These are phyloP conservation scores for Rotaria sp. DNA, from an alignment of 2,888 invertebrate genomes.

Conservation along the genomic window DNA sequence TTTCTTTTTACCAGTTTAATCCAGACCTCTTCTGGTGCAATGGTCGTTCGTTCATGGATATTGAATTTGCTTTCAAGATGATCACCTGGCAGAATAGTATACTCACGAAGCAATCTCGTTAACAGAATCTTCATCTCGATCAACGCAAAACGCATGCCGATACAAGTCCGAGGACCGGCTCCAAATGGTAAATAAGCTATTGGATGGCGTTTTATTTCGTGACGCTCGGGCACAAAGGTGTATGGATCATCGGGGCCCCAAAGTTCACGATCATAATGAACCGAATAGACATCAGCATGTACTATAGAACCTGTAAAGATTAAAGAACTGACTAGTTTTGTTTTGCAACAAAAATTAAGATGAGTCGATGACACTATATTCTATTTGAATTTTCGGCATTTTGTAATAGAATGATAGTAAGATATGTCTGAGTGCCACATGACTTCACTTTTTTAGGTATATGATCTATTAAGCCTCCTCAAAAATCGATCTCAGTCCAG, in stretches of 20 bases:
- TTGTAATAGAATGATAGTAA: too few species aligned
- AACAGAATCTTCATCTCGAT: constrained; percentile 25
- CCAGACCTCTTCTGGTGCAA: not conserved
- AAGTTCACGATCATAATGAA: not conserved
- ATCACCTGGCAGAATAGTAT: not conserved
- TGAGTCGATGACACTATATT: too few species aligned
- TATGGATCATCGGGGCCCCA: not conserved
- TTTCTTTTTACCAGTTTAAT: not conserved
- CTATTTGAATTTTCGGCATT: too few species aligned
- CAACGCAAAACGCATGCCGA: constrained; percentile 20
- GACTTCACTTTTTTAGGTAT: too few species aligned
- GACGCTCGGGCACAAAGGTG: not conserved
- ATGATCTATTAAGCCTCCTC: too few species aligned
- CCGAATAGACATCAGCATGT: not conserved
- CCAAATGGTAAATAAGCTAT: constrained; percentile 34
- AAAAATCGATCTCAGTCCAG: too few species aligned
- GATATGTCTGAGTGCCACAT: too few species aligned
- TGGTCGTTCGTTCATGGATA: not conserved
- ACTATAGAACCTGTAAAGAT: not conserved
- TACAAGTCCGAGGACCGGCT: constrained; percentile 24
- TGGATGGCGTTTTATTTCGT: not conserved
- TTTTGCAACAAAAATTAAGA: not conserved
- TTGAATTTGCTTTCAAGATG: not conserved
- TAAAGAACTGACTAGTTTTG: not conserved
- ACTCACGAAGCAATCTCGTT: not conserved